phyloP scores from a whole-genome alignment of 1,140 invertebrate genomes.

The Drosophila chauvacae region DNA sequence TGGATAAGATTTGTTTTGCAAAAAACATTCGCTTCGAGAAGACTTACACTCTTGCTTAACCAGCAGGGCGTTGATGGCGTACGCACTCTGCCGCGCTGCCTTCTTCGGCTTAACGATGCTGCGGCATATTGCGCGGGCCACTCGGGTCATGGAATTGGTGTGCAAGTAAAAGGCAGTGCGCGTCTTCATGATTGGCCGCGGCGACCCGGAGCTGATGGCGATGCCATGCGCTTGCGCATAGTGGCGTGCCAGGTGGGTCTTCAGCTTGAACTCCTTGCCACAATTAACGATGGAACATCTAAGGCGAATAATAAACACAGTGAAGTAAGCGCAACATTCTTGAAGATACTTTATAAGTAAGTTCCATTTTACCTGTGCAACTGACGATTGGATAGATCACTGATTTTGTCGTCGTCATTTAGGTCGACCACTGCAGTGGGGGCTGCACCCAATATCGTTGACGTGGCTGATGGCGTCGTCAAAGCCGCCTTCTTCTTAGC shows the following conservation, averaged over 20 bases:
- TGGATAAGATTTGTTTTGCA: neutral
- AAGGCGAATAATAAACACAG: constrained; percentile 1
- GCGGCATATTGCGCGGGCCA: constrained; percentile 93
- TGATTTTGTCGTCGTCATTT: constrained; percentile 85
- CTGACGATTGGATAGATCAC: constrained; percentile 84
- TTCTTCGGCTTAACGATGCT: constrained; percentile 93
- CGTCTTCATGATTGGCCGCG: constrained; percentile 97
- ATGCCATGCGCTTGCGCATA: constrained; percentile 95
- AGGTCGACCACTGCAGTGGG: constrained; percentile 69
- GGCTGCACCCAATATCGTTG: constrained; percentile 30
- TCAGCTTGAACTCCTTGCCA: constrained; percentile 97
- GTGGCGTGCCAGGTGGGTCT: constrained; percentile 95
- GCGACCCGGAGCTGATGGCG: constrained; percentile 89
- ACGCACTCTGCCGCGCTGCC: constrained; percentile 94
- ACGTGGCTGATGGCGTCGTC: constrained; percentile 39
- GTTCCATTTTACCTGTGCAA: constrained; percentile 71
- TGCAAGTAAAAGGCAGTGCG: constrained; percentile 97
- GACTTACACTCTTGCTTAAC: constrained; percentile 94
- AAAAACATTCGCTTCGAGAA: constrained; percentile 22
- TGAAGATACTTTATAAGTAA: neutral
- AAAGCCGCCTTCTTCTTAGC: constrained; percentile 14
- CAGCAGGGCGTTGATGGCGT: constrained; percentile 92
- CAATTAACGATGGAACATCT: constrained; percentile 95
- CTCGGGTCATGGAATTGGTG: constrained; percentile 94
- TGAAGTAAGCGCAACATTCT: neutral